Evolutionary conservation across 2,888 invertebrate genomes (phyloP).

Genomic region (Lissocephala sabroskyi): DNA sequence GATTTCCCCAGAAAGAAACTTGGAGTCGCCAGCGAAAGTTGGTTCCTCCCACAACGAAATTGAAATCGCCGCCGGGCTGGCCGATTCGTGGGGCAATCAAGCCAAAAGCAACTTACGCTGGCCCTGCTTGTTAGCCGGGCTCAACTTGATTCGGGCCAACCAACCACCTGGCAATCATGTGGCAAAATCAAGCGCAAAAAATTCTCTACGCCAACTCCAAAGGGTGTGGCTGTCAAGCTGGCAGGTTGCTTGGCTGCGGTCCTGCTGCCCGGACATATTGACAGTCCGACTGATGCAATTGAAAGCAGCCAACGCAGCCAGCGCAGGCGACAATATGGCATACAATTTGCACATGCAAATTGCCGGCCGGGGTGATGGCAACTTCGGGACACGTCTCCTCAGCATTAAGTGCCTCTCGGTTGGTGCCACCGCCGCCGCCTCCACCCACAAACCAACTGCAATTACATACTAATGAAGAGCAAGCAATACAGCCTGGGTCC

Average conservation of each 20-base stretch:
- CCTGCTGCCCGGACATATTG: conserved; percentile 1
- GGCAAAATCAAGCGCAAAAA: conserved; percentile 40
- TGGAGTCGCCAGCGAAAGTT: too few relatives aligned
- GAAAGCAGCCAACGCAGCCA: not conserved
- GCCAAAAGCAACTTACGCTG: too few relatives aligned
- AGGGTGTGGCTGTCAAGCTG: too few relatives aligned
- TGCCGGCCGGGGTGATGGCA: too few relatives aligned
- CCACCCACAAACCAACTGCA: conserved; percentile 10
- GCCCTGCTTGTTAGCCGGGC: too few relatives aligned
- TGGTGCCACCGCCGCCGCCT: not conserved
- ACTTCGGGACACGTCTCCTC: too few relatives aligned
- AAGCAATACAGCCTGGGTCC: too few relatives aligned
- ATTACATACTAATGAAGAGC: conserved; percentile 44
- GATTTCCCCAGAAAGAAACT: too few relatives aligned
- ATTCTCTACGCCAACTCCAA: conserved; percentile 14
- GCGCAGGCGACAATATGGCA: not conserved
- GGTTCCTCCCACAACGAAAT: too few relatives aligned
- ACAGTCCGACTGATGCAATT: conserved; percentile 24
- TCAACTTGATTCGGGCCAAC: too few relatives aligned
- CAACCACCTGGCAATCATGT: conserved; percentile 41
- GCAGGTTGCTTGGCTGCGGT: not conserved
- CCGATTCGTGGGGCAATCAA: too few relatives aligned
- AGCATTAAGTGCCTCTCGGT: not conserved
- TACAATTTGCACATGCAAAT: conserved; percentile 5
- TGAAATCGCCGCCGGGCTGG: too few relatives aligned